Percentiles rank a stretch among this genome's conserved stretches.
These are phyloP conservation scores for Thripadectes ignobilis DNA, from an alignment of 2,797 vertebrate species.

Conservation along the genomic window DNA sequence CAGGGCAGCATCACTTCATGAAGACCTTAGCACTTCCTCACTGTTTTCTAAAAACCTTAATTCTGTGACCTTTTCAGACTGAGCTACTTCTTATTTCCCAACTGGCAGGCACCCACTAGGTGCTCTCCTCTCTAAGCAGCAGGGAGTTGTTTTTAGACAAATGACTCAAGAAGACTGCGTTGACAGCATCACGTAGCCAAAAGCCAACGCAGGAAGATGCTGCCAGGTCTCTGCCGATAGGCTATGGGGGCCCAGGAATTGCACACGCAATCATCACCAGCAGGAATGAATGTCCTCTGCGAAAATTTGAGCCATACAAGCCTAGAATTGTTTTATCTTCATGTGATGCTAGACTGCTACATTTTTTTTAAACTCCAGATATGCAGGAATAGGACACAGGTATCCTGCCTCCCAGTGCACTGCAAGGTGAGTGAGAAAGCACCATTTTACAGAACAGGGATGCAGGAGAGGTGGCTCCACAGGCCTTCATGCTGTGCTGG, in stretches of 20 bases:
- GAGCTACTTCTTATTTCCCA: neutral
- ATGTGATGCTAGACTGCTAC: neutral
- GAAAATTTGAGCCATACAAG: neutral
- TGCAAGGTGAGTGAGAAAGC: neutral
- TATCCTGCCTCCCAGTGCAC: accelerated
- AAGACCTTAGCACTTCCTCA: neutral
- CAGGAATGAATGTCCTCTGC: neutral
- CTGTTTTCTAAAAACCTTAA: neutral
- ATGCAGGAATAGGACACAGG: neutral
- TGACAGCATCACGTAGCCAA: neutral
- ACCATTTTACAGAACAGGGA: accelerated
- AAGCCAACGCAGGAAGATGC: neutral
- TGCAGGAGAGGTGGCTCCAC: neutral
- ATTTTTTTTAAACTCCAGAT: neutral
- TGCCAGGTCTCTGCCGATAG: neutral
- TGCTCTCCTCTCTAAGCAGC: neutral
- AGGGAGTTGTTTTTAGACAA: slow-evolving; percentile 30
- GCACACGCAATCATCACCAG: neutral
- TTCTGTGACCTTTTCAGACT: neutral
- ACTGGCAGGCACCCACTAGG: slow-evolving; percentile 1
- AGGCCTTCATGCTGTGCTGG: neutral
- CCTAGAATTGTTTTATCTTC: neutral
- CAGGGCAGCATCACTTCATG: neutral
- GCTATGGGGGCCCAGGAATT: neutral
- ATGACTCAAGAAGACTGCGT: slow-evolving; percentile 18